Conservation (phyloP, 1,140 invertebrate genomes). For the Samia ricini region DNA sequence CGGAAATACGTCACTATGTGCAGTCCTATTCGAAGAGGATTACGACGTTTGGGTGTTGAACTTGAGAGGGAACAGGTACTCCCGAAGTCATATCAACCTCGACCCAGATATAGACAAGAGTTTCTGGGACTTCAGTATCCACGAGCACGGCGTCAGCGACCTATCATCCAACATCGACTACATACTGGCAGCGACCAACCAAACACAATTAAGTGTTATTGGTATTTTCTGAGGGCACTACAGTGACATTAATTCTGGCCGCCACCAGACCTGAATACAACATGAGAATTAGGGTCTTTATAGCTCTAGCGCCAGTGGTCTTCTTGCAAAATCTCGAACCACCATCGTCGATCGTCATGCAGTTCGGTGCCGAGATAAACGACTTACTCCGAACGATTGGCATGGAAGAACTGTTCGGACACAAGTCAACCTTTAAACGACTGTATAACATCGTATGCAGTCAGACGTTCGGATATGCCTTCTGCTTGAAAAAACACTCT, state of each 20-base stretch:
- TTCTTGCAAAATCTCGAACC: slow-evolving; percentile 16
- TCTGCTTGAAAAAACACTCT: slow-evolving; percentile 14
- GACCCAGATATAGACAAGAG: slow-evolving; percentile 57
- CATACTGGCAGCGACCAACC: slow-evolving; percentile 68
- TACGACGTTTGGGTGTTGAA: slow-evolving; percentile 85
- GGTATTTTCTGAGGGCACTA: slow-evolving; percentile 76
- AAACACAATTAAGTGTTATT: slow-evolving; percentile 62
- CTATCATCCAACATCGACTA: slow-evolving; percentile 81
- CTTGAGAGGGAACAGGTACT: slow-evolving; percentile 80
- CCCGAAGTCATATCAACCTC: slow-evolving; percentile 71
- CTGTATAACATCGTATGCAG: slow-evolving; percentile 1
- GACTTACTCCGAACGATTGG: neutral
- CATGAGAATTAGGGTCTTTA: slow-evolving; percentile 42
- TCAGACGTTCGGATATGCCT: slow-evolving; percentile 7
- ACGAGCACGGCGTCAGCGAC: slow-evolving; percentile 80
- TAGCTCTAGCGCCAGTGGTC: slow-evolving; percentile 21
- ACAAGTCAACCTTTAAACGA: slow-evolving; percentile 1
- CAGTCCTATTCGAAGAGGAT: slow-evolving; percentile 77
- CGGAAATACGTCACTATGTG: slow-evolving; percentile 79
- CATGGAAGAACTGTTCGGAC: slow-evolving; percentile 8
- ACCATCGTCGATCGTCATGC: neutral
- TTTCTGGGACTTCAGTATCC: slow-evolving; percentile 79
- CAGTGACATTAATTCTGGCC: slow-evolving; percentile 21
- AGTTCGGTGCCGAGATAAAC: slow-evolving; percentile 7
- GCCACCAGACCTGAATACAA: slow-evolving; percentile 68